Conservation (phyloP, 1,140 invertebrate genomes). For the Monochamus saltuarius region DNA sequence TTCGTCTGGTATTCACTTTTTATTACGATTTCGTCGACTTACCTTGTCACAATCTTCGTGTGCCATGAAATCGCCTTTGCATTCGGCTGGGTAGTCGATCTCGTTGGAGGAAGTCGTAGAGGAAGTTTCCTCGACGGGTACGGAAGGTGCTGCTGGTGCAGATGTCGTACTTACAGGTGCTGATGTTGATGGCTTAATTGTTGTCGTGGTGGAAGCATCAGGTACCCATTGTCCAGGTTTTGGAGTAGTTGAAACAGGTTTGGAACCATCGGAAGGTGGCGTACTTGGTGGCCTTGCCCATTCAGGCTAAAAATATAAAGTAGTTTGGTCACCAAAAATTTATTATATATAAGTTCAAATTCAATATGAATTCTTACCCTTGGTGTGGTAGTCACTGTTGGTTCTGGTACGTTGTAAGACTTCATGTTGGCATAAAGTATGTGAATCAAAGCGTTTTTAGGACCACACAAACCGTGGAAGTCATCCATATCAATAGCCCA, state of each 20-base stretch:
- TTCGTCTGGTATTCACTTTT: neutral
- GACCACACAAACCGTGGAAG: constrained; percentile 75
- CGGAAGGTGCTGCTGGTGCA: constrained; percentile 6
- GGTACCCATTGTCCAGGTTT: constrained; percentile 35
- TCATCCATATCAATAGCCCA: constrained; percentile 91
- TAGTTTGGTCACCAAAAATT: neutral
- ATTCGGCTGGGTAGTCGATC: constrained; percentile 33
- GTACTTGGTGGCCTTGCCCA: constrained; percentile 71
- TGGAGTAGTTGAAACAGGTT: constrained; percentile 38
- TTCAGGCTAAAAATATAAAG: constrained; percentile 58
- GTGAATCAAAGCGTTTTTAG: constrained; percentile 69
- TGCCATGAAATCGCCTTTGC: constrained; percentile 62
- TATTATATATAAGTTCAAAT: constrained; percentile 1
- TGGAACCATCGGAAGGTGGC: constrained; percentile 49
- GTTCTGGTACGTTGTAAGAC: constrained; percentile 71
- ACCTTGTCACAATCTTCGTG: constrained; percentile 66
- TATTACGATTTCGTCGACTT: constrained; percentile 33
- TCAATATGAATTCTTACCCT: constrained; percentile 54
- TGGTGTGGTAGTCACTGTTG: constrained; percentile 66
- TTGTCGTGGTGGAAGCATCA: constrained; percentile 31
- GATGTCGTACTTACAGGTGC: constrained; percentile 31
- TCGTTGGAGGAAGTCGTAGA: constrained; percentile 28
- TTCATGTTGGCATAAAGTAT: constrained; percentile 73
- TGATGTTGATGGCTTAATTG: constrained; percentile 32
- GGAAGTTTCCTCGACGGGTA: neutral